Conservation (phyloP, 2,113 vertebrate species). For the Chrysemys picta region DNA sequence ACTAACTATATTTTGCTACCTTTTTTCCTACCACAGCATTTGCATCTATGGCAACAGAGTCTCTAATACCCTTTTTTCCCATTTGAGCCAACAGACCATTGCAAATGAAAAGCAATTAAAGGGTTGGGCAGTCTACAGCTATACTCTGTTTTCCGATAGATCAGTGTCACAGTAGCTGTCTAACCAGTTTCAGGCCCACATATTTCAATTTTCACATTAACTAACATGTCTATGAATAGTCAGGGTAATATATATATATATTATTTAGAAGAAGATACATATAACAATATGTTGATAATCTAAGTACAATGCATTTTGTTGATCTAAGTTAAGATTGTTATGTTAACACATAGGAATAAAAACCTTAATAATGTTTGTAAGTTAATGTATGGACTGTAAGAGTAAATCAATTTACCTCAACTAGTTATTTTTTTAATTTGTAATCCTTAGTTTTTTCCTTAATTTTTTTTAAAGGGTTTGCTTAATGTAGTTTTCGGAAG, state of each 20-base stretch:
- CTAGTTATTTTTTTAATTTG: too few relatives aligned
- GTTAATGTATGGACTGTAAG: not conserved
- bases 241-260: not conserved
- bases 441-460: too few relatives aligned
- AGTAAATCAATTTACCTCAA: not conserved
- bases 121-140: constrained; percentile 33
- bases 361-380: constrained; percentile 3
- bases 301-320: not conserved
- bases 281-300: not conserved
- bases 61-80: not conserved
- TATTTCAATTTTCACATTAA: constrained; percentile 18
- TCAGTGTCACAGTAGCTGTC: not conserved
- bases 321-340: not conserved
- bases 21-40: constrained; percentile 30
- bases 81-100: rapidly evolving
- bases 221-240: constrained; percentile 26
- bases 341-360: not conserved
- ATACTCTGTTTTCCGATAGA: constrained; percentile 13
- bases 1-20: constrained; percentile 31
- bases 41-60: constrained; percentile 48
- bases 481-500: too few relatives aligned
- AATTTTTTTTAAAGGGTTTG: too few relatives aligned
- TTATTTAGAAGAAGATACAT: constrained; percentile 1
- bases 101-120: not conserved
- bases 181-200: not conserved